Percentiles rank a stretch among this genome's conserved stretches.
Evolutionary conservation across 2,797 vertebrate genomes (phyloP).

Genomic region (Scarus forsteni): DNA sequence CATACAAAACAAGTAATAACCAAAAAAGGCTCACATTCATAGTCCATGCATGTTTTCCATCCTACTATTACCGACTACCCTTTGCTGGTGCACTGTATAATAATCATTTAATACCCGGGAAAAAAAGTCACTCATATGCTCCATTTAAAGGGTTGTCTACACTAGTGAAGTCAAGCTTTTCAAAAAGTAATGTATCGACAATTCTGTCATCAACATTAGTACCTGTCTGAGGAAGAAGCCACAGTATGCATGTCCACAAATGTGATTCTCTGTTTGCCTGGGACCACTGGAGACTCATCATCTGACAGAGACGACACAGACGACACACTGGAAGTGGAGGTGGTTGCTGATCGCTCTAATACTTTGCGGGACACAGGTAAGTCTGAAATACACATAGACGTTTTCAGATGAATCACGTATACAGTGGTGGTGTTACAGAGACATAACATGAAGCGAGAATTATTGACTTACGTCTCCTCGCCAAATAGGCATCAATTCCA

Average conservation of each 20-base stretch:
- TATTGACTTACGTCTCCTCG: constrained; percentile 82
- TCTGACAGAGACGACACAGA: constrained; percentile 65
- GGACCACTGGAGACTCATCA: constrained; percentile 79
- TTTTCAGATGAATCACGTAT: background rate
- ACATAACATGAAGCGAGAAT: background rate
- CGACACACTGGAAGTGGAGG: constrained; percentile 60
- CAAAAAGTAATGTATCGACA: background rate
- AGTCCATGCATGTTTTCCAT: too few species aligned
- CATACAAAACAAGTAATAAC: too few species aligned
- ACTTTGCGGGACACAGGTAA: constrained; percentile 35
- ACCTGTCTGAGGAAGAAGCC: constrained; percentile 87
- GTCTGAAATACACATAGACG: constrained; percentile 41
- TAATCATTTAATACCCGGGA: too few species aligned
- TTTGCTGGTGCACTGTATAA: too few species aligned
- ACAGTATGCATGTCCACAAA: constrained; percentile 91
- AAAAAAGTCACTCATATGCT: too few species aligned
- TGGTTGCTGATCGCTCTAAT: constrained; percentile 43
- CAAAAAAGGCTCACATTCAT: too few species aligned
- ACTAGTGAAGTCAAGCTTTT: background rate
- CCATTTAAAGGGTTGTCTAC: too few species aligned
- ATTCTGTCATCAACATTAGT: constrained; percentile 1
- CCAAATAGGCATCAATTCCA: constrained; percentile 86
- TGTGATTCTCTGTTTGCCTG: constrained; percentile 74
- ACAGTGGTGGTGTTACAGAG: background rate
- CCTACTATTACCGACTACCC: too few species aligned